These are phyloP conservation scores for Cyprinodon diabolis DNA, from an alignment of 2,797 vertebrate genomes.

Conservation along the genomic window DNA sequence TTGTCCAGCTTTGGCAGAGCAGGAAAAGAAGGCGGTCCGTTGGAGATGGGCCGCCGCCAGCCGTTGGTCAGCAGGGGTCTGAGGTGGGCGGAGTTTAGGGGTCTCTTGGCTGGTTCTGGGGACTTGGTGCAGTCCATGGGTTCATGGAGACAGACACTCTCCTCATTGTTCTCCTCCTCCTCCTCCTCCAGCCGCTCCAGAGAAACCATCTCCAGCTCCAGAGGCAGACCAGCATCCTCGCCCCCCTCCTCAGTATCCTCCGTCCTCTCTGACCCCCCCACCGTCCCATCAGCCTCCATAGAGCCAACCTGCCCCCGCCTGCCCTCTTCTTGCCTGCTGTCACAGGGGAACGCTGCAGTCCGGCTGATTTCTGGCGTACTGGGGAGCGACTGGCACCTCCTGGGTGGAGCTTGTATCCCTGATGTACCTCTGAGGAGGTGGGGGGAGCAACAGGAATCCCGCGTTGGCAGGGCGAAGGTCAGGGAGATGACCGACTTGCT, in stretches of 20 bases:
- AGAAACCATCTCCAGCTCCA: constrained; percentile 76
- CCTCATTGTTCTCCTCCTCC: constrained; percentile 50
- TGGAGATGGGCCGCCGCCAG: constrained; percentile 75
- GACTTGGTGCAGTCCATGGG: constrained; percentile 84
- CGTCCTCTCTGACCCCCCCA: neutral
- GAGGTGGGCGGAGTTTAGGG: constrained; percentile 19
- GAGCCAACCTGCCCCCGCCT: fast-evolving
- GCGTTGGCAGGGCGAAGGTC: constrained; percentile 85
- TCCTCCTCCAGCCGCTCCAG: constrained; percentile 70
- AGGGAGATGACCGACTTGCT: constrained; percentile 91
- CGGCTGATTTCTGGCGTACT: constrained; percentile 79
- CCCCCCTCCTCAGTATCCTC: constrained; percentile 1
- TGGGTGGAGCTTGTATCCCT: constrained; percentile 48
- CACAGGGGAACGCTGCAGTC: constrained; percentile 37
- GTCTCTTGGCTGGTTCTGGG: constrained; percentile 71
- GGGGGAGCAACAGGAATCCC: constrained; percentile 64
- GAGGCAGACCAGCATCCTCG: constrained; percentile 58
- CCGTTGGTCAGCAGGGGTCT: constrained; percentile 60
- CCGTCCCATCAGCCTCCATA: neutral
- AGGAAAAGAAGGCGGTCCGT: constrained; percentile 69
- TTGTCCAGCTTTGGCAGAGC: constrained; percentile 78
- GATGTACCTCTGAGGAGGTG: constrained; percentile 61
- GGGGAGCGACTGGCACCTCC: constrained; percentile 86
- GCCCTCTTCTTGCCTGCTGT: neutral
- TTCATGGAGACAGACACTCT: constrained; percentile 64